Evolutionary conservation across 2,113 vertebrate species (phyloP), one percentile per base, ranked within the genome.

Genomic region (Tricholaema leucomelas): DNA sequence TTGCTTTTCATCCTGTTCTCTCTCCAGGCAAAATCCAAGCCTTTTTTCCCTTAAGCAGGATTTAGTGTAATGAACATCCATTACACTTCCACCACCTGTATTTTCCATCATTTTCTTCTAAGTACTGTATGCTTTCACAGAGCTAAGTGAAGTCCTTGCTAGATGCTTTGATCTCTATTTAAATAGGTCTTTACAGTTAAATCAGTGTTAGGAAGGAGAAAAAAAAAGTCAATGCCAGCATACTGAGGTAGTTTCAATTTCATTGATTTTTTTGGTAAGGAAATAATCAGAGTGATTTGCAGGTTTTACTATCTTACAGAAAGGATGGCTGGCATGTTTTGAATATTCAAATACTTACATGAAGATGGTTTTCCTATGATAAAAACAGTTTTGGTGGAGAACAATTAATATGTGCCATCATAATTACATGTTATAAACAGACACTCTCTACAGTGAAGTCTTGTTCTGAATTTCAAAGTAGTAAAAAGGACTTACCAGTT

Each of bases 301-400:
- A 81, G 31, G 6, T 8, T 93, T 95, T 88, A 70, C 25, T 36
- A 19, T 30, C 66, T 35, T 76, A 70, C 10, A 76, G 52, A 50
- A 55, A 87, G 67, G 76, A 59, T 24, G 67, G 81, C 36, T 73
- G 67, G 33, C 61, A 52, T 87, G 46, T 91, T 91, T 88, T 79
- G 66, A 92, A 85, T 61, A 52, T 81, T 93, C 42, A 93, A 78
- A 91, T 70, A 79, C 52, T 93, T 92, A 25, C 87, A 81, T 20
- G 18, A 91, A 87, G 44, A 35, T 30, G 23, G 8, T 83, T 83
- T 67, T 71, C 38, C 63, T 36, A 24, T 36, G 28, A 86, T 36
- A 75, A 90, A 91, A 79, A 2, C 33, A 15, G 40, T 65, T 87
- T 93, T 81, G 19, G 35, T 55, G n/a, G 28, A 76, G 61, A 84